A percentile compares a stretch with the other conserved stretches of the same genome.
These are phyloP conservation scores for Patiria miniata DNA, from an alignment of 35 echinoderm and acorn worm species.

Conservation along the genomic window DNA sequence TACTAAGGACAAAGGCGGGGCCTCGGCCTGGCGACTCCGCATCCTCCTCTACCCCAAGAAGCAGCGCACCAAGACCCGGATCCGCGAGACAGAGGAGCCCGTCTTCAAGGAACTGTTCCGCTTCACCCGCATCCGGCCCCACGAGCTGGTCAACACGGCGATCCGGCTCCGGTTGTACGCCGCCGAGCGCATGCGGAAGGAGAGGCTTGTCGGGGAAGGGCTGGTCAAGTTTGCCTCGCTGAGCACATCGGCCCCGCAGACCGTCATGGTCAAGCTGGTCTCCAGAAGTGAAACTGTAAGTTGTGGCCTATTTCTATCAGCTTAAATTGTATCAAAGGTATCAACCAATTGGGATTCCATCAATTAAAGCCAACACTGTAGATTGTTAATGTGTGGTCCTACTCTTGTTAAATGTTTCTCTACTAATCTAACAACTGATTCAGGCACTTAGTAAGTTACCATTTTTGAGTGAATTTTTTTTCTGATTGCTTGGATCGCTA, in stretches of 20 bases:
- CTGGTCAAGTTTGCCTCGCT: conserved; percentile 90
- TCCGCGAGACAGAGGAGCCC: conserved; percentile 78
- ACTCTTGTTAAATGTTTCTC: too few relatives aligned
- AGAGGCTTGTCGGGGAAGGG: conserved; percentile 88
- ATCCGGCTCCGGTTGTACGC: conserved; percentile 82
- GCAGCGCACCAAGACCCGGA: conserved; percentile 92
- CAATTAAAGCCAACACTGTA: too few relatives aligned
- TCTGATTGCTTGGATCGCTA: too few relatives aligned
- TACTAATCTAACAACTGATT: too few relatives aligned
- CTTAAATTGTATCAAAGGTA: too few relatives aligned
- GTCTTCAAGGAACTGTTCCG: conserved; percentile 93
- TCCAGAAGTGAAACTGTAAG: conserved; percentile 83
- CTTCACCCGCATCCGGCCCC: conserved; percentile 88
- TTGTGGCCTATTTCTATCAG: not conserved
- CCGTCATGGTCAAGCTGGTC: conserved; percentile 65
- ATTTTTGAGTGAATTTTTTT: too few relatives aligned
- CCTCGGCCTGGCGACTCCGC: conserved; percentile 70
- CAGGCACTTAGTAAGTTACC: too few relatives aligned
- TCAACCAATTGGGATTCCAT: too few relatives aligned
- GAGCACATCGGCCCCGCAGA: conserved; percentile 68
- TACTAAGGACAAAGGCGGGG: conserved; percentile 84
- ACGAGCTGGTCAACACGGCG: conserved; percentile 82
- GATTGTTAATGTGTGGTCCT: too few relatives aligned
- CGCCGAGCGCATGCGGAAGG: conserved; percentile 87
- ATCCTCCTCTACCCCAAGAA: conserved; percentile 85